Conservation (phyloP, 2,888 invertebrate species). For the Cerastoderma edule region DNA sequence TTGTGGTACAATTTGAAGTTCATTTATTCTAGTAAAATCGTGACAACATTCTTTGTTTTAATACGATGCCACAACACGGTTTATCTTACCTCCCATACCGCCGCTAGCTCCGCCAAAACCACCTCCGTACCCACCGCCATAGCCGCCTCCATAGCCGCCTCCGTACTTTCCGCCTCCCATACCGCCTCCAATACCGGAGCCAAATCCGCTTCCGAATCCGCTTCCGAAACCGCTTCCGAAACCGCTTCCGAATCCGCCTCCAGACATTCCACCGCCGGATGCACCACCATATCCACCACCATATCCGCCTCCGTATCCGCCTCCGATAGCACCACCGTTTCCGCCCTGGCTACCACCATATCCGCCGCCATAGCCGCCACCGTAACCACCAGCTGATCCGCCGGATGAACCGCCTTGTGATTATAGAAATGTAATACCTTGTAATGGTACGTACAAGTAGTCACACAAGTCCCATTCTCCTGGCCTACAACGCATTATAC, state of each 20-base stretch:
- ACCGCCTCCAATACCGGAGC: neutral
- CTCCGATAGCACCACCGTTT: neutral
- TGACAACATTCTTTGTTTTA: too few relatives aligned
- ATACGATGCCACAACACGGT: too few relatives aligned
- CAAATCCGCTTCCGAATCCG: constrained; percentile 13
- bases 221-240: constrained; percentile 19
- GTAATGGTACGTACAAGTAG: too few relatives aligned
- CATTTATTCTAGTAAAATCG: too few relatives aligned
- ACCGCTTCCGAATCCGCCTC: constrained; percentile 25
- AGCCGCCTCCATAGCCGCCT: neutral
- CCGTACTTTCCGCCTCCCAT: constrained; percentile 6
- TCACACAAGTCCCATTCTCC: too few relatives aligned
- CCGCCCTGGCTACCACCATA: too few relatives aligned
- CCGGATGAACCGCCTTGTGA: neutral
- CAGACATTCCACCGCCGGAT: constrained; percentile 2
- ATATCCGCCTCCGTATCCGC: constrained; percentile 4
- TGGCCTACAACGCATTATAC: too few relatives aligned
- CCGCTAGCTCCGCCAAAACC: too few relatives aligned
- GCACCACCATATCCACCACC: constrained; percentile 17
- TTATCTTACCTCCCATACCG: too few relatives aligned
- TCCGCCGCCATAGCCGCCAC: constrained; percentile 19
- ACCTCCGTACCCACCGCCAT: constrained; percentile 23
- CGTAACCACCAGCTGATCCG: constrained; percentile 10
- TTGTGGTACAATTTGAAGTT: too few relatives aligned
- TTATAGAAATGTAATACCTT: neutral